These are phyloP conservation scores for Spisula subtruncata DNA, from an alignment of 2,888 invertebrate genomes.

Conservation along the genomic window DNA sequence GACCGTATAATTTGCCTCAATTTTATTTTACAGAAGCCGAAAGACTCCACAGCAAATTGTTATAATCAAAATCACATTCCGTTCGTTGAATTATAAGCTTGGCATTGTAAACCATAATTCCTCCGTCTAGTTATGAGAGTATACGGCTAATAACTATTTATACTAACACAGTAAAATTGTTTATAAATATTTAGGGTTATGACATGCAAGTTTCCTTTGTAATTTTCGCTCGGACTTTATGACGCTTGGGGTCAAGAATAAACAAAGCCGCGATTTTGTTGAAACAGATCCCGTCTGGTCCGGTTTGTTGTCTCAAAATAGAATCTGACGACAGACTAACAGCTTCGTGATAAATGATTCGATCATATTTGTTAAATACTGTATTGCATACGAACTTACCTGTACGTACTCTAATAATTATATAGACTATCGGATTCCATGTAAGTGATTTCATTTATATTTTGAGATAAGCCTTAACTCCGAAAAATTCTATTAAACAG, in stretches of 20 bases:
- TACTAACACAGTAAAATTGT: background rate
- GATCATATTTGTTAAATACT: background rate
- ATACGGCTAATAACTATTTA: background rate
- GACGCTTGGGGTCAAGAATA: constrained; percentile 4
- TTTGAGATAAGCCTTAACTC: too few species aligned
- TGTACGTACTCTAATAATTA: too few species aligned
- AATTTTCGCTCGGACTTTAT: background rate
- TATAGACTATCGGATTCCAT: too few species aligned
- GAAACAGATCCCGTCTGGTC: background rate
- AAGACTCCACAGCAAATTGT: background rate
- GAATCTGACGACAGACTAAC: background rate
- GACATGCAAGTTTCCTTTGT: constrained; percentile 40
- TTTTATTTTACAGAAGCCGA: background rate
- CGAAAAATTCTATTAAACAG: background rate
- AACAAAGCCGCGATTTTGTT: background rate
- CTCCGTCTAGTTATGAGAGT: background rate
- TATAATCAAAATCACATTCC: constrained; percentile 16
- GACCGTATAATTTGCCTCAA: constrained; percentile 4
- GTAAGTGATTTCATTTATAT: too few species aligned
- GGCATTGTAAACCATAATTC: constrained; percentile 1
- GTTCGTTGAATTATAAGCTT: background rate
- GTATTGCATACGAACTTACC: too few species aligned
- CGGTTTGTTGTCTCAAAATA: background rate
- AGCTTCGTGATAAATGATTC: background rate
- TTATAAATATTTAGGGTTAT: constrained; percentile 43